Evolutionary conservation across 2,888 invertebrate genomes (phyloP), one percentile per base, ranked within the genome.

Genomic region (Beris chalybata): DNA sequence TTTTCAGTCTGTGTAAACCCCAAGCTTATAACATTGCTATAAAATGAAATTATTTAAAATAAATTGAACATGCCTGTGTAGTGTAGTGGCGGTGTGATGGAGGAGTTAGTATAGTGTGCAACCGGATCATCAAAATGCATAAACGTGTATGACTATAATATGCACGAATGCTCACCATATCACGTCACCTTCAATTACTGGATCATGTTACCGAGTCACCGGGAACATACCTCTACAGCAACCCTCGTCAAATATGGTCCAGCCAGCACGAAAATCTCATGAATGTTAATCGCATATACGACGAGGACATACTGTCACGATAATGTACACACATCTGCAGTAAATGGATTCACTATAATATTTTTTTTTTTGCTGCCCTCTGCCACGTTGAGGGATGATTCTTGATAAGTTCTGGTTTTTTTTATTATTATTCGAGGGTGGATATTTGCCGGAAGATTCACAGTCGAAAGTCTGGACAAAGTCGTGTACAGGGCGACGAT

Each of bases 161-260:
- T 32, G 22, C 56, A 56, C 56, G 13, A 43, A 56, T 56, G 32
- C 43, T 56, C 50, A 59, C 48, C 59, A 48, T 59, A 30, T 58
- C 45, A 50, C 59, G 50, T 59, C 59, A 59, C 59, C 59, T 59
- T 59, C 59, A 59, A 59, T 59, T 59, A 59, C 48, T 13, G 30
- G 44, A 12, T 32, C 54, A 15, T 30, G 54, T 54, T 44, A 15
- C 22, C 38, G 38, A 38, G 38, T 38, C 38, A 38, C 38, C 38
- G 38, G 38, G 38, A 38, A 38, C 38, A 38, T 38, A 38, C 38
- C 38, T 7, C 48, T 22, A 52, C 15, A 52, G 52, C 22, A 52
- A 52, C 15, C 47, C 22, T 12, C 58, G 30, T 56, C 22, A 3
- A 59, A 13, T 59, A 59, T 59, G 59, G 59, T 59, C 50, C 59